Base-by-base conservation (phyloP, 2,797 vertebrate species). In the Avahi laniger region DNA sequence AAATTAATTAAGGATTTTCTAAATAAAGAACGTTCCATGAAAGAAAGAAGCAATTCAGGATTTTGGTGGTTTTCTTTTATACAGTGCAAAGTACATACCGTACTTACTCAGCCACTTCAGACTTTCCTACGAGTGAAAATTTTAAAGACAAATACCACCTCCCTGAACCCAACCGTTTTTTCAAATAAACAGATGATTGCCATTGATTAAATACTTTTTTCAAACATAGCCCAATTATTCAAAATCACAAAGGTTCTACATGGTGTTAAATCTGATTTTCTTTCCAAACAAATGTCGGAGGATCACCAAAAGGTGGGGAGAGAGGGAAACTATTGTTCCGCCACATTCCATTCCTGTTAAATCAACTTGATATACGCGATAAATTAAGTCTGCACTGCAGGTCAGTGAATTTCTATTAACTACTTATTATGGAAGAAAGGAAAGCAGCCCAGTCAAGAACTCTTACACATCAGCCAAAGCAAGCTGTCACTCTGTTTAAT, bases 391-490 rank as follows among this genome's bases (percentile, higher is more conserved):
- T 98, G 98, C 98, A 97, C 98, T 95, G 93, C 98, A 98, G 98
- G 98, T 98, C 98, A 98, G 95, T 94, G 98, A 98, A 98, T 98
- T 98, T 98, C 98, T 98, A 98, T 98, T 98, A 99, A 98, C 9
- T 15, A 97, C 97, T 99, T 98, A 98, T 98, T 98, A 98, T 86
- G 95, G 98, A 98, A 97, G 96, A 98, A 99, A 98, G 97, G 96
- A 98, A 98, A 98, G 73, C 96, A 90, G 96, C 89, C 97, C 86
- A 98, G 96, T 98, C 98, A 98, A 98, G 97, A 98, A 97, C 98
- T 98, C 98, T 98, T 94, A 94, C 96, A 94, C 96, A 95, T 98
- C 98, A 98, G 97, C 97, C 96, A 98, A 98, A 98, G 96, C 76
- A 98, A 98, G 97, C 97, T 98, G 98, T 98, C 98, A 98, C 82